Evolutionary conservation across 2,888 invertebrate species (phyloP), one percentile per base, ranked within the genome.

Genomic region (Cheilosia scutellata): DNA sequence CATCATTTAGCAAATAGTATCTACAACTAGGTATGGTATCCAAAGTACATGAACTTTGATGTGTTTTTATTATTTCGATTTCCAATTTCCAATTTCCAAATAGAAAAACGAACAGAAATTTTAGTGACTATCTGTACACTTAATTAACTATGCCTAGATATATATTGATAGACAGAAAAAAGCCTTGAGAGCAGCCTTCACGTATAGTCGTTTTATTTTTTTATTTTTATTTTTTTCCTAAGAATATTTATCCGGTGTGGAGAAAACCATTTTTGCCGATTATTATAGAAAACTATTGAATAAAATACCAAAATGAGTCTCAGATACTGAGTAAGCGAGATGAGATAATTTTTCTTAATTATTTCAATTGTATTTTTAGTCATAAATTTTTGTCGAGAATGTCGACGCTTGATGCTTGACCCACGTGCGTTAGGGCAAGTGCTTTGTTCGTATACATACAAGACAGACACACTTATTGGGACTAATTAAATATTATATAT

Each of bases 281-380:
- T 37, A 11, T 58, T 58, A 16, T 37, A 37, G 37, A 11, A 20
- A 37, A 37, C n/a, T 66, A 29, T 60, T 60, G 6, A 57, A 5
- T 29, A 29, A 11, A 37, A 9, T n/a, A 27, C n/a, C 27, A 42
- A 63, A 63, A 63, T 37, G 25, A 51, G 29, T 11, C 33, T 51
- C n/a, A 37, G 16, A 58, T 13, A 40, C 40, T 20, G 20, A 53
- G 27, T 11, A 51, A 11, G 25, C 57, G 40, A 68, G 70, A 77
- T 70, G 62, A 77, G 77, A 77, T 70, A 77, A 80, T 80, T 74
- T 58, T 57, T 76, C 55, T 82, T 72, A 82, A 82, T 72, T 77
- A 82, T 72, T 62, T 77, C 72, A 77, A 62, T 77, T 66, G 65
- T 55, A 76, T 76, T 76, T 71, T 49, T 40, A 62, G 70, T 70